Conservation (phyloP, 2,888 invertebrate species). For the Erannis defoliaria region DNA sequence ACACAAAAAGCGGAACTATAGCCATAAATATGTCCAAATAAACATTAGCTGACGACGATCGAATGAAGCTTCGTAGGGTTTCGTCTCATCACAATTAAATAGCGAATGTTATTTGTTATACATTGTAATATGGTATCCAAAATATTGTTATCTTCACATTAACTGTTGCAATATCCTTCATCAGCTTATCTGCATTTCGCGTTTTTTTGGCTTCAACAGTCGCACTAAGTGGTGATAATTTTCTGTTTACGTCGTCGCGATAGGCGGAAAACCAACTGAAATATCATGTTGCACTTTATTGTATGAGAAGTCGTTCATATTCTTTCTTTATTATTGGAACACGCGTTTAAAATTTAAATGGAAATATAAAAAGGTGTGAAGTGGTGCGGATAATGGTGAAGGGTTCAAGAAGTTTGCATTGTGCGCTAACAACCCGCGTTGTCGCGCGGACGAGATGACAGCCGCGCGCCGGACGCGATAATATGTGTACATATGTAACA, state of each 20-base stretch:
- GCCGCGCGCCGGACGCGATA: slow-evolving; percentile 76
- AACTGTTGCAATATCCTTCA: slow-evolving; percentile 21
- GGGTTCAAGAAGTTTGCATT: slow-evolving; percentile 65
- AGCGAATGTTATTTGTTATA: slow-evolving; percentile 21
- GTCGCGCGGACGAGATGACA: slow-evolving; percentile 68
- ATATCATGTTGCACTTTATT: slow-evolving; percentile 32
- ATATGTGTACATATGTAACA: slow-evolving; percentile 87
- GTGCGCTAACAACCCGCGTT: slow-evolving; percentile 72
- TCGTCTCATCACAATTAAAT: slow-evolving; percentile 60
- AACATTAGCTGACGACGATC: slow-evolving; percentile 81
- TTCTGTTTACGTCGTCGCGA: slow-evolving; percentile 26
- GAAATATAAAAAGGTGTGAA: slow-evolving; percentile 43
- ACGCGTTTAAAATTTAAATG: slow-evolving; percentile 34
- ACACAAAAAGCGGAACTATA: slow-evolving; percentile 87
- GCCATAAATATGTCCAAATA: slow-evolving; percentile 87
- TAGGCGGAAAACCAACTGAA: slow-evolving; percentile 26
- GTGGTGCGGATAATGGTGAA: slow-evolving; percentile 59
- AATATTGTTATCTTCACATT: slow-evolving; percentile 18
- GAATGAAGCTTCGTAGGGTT: slow-evolving; percentile 74
- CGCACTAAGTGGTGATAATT: slow-evolving; percentile 24
- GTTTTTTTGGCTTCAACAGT: slow-evolving; percentile 20
- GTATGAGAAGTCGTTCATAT: slow-evolving; percentile 19
- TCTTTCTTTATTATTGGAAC: slow-evolving; percentile 32
- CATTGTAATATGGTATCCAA: slow-evolving; percentile 4
- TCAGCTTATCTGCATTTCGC: slow-evolving; percentile 22